Conservation (phyloP, 2,113 vertebrate species). For the Forbesichthys papilliferus region DNA sequence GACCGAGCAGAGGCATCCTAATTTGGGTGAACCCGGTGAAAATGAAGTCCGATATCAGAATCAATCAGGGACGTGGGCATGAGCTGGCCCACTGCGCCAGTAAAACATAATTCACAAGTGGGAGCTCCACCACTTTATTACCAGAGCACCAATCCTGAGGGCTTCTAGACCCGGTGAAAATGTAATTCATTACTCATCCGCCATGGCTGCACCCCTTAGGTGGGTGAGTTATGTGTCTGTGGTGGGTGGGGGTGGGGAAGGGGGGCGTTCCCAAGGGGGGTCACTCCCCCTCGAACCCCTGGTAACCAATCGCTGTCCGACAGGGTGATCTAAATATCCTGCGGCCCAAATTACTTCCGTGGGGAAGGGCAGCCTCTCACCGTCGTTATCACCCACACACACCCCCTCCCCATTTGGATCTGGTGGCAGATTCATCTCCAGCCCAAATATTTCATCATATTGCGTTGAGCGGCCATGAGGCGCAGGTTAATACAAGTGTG, state of each 20-base stretch:
- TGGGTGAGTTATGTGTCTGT: constrained; percentile 80
- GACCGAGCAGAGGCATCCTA: background rate
- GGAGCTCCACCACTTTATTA: constrained; percentile 21
- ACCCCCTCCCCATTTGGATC: constrained; percentile 61
- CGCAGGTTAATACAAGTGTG: background rate
- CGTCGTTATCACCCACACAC: constrained; percentile 81
- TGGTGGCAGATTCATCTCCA: constrained; percentile 82
- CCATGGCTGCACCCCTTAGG: constrained; percentile 63
- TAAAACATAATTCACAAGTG: constrained; percentile 52
- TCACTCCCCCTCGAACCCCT: constrained; percentile 57
- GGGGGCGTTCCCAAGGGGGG: constrained; percentile 73
- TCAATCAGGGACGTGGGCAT: constrained; percentile 38
- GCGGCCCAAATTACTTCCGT: constrained; percentile 78
- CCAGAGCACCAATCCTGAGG: constrained; percentile 54
- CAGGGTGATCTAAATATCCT: constrained; percentile 82
- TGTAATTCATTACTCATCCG: constrained; percentile 84
- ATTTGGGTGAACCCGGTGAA: background rate
- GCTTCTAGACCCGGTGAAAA: constrained; percentile 76
- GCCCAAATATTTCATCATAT: constrained; percentile 81
- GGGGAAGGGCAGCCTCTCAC: constrained; percentile 71
- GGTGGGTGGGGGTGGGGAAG: constrained; percentile 18
- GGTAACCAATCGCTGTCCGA: constrained; percentile 76
- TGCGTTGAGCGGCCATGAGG: constrained; percentile 60
- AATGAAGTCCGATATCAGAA: constrained; percentile 44
- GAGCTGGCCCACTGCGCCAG: constrained; percentile 31